These are phyloP conservation scores for Aporophyla nigra DNA, from an alignment of 2,888 invertebrate species.

Conservation along the genomic window DNA sequence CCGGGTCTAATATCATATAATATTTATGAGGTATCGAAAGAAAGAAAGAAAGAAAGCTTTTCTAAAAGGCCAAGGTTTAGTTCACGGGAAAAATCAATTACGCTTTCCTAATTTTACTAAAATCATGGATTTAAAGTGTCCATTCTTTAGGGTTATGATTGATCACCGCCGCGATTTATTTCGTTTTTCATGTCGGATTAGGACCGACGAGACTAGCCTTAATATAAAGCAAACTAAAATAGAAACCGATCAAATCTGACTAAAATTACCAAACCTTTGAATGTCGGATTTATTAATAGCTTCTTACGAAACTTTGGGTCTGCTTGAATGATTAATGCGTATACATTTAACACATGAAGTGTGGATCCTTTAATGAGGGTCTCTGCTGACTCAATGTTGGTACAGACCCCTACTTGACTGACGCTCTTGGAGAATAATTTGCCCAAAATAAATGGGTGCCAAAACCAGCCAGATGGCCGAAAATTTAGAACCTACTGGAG, in stretches of 20 bases:
- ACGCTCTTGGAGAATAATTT: slow-evolving; percentile 32
- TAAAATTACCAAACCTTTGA: slow-evolving; percentile 18
- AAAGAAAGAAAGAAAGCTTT: no score
- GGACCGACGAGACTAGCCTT: neutral
- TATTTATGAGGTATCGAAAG: no score
- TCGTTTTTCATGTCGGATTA: neutral
- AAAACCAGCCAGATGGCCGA: slow-evolving; percentile 29
- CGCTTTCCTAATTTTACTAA: slow-evolving; percentile 1
- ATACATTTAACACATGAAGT: slow-evolving; percentile 32
- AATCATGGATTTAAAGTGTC: slow-evolving; percentile 10
- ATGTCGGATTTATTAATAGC: slow-evolving; percentile 12
- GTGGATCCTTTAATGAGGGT: slow-evolving; percentile 43
- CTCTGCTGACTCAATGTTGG: slow-evolving; percentile 23
- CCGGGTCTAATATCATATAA: no score
- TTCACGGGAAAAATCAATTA: slow-evolving; percentile 14
- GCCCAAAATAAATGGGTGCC: slow-evolving; percentile 31
- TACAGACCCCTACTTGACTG: slow-evolving; percentile 19
- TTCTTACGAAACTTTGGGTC: slow-evolving; percentile 20
- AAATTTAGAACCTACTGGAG: slow-evolving; percentile 6
- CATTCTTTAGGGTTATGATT: slow-evolving; percentile 6
- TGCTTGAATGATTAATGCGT: slow-evolving; percentile 49
- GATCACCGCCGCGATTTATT: slow-evolving; percentile 18
- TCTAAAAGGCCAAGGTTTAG: neutral
- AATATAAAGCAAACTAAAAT: neutral
- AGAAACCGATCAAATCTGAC: neutral